These are phyloP conservation scores for Vulpes ferrilata DNA, from an alignment of 2,113 vertebrate genomes.

Conservation along the genomic window DNA sequence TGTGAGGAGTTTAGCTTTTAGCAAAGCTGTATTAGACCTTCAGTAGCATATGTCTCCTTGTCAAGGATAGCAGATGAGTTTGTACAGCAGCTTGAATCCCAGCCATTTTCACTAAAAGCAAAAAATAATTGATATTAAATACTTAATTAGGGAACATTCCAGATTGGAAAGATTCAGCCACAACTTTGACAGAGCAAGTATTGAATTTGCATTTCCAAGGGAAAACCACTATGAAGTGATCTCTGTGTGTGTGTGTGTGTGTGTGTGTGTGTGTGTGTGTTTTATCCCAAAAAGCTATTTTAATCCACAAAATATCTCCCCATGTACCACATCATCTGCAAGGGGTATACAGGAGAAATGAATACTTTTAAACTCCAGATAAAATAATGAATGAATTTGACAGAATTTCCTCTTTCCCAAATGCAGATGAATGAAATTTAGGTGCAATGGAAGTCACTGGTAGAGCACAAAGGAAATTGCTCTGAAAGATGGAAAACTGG, in stretches of 20 bases:
- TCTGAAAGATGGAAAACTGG: background rate
- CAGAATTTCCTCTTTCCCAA: background rate
- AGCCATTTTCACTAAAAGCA: slow-evolving; percentile 75
- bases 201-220: slow-evolving; percentile 71
- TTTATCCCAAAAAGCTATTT: slow-evolving; percentile 52
- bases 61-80: slow-evolving; percentile 73
- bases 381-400: slow-evolving; percentile 56
- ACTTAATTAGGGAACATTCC: slow-evolving; percentile 79
- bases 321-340: background rate
- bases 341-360: background rate
- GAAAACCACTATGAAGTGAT: slow-evolving; percentile 40
- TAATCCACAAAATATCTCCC: slow-evolving; percentile 21
- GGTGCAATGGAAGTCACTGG: background rate
- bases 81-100: slow-evolving; percentile 75
- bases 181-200: slow-evolving; percentile 59
- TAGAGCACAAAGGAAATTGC: background rate
- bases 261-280: background rate
- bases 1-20: slow-evolving; percentile 69
- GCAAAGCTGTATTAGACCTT: slow-evolving; percentile 71
- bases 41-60: slow-evolving; percentile 75
- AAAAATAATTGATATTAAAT: slow-evolving; percentile 78
- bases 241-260: background rate
- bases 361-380: background rate
- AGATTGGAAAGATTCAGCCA: slow-evolving; percentile 68
- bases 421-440: background rate